A percentile compares a stretch with the other conserved stretches of the same genome.
phyloP scores from a whole-genome alignment of 2,797 vertebrate genomes.

The Sphaeramia orbicularis region DNA sequence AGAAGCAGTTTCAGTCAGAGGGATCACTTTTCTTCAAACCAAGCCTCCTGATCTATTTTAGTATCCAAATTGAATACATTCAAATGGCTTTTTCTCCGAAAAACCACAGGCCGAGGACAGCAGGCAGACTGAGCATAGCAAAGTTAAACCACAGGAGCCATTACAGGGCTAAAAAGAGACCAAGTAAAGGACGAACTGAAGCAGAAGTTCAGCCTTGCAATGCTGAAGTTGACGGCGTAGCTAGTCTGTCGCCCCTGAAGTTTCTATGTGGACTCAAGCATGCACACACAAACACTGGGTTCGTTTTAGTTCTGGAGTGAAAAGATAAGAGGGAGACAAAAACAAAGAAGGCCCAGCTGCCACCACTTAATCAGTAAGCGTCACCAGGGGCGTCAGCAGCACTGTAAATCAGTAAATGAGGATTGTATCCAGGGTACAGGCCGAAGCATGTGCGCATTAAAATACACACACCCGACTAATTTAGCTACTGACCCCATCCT shows the following conservation, averaged over 20 bases:
- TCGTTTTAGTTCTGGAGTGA: conserved; percentile 15
- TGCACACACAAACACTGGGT: background rate
- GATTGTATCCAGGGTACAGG: conserved; percentile 28
- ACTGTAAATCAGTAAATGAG: conserved; percentile 60
- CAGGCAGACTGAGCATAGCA: conserved; percentile 52
- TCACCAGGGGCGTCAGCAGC: conserved; percentile 36
- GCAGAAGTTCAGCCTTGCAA: conserved; percentile 28
- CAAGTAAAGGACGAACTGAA: conserved; percentile 31
- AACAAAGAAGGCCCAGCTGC: conserved; percentile 58
- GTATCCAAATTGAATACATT: conserved; percentile 65
- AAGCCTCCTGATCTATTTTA: conserved; percentile 71
- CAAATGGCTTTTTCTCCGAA: conserved; percentile 70
- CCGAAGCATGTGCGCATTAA: conserved; percentile 20
- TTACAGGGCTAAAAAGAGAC: conserved; percentile 64
- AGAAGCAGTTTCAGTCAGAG: conserved; percentile 33
- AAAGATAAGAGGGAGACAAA: conserved; percentile 39
- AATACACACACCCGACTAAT: conserved; percentile 2
- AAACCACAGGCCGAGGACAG: conserved; percentile 74
- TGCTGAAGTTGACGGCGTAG: conserved; percentile 20
- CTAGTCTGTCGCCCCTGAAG: background rate
- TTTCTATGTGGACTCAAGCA: conserved; percentile 1
- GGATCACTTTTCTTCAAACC: conserved; percentile 44
- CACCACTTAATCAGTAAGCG: conserved; percentile 52
- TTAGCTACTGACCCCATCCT: conserved; percentile 8
- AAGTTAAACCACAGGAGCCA: conserved; percentile 72